Base-by-base conservation (phyloP, 1,140 invertebrate genomes). In the Campoletis sonorensis region DNA sequence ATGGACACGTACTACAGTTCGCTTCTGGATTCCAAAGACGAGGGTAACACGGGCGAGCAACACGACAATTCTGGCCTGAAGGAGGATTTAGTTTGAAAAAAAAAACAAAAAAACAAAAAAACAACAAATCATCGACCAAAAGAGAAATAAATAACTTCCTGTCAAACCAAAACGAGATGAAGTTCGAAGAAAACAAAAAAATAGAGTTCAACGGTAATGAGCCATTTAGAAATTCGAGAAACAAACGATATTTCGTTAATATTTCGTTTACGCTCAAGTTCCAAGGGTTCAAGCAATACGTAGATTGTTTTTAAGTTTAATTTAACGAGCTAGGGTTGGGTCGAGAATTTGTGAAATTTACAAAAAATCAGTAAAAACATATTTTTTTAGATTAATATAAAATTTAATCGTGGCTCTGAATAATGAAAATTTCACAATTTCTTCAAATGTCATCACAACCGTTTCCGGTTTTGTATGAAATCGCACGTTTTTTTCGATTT, bases 1-100 rank as follows among this genome's bases (percentile, higher is more conserved):
- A 90, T 88, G 87, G 92, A 93, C 45, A 86, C 89, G 0, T 92
- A 90, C 45, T 92, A 91, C 67, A 93, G 88, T 67, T 89, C 91
- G 16, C 81, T 93, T 0, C 81, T 93, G 0, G 84, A 83, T 33
- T 84, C 93, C 23, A 86, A 86, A 3, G 87, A 90, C 23, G 85
- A 86, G 1, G 83, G 77, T 30, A 21, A 67, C 15, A 67, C 83
- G n/a, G 82, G 80, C 51, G 80, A 81, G 26, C 84, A 76, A 15
- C 79, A 83, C 23, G 88, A 89, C 11, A 84, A 68, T 87, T 26
- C 73, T 80, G 27, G 81, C 72, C 84, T 89, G 7, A 89, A 88
- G 61, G 88, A 91, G 77, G 89, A 88, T 13, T 85, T 87, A 4
- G 89, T 90, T 61, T 91, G 83, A 89, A 4, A 0, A 45, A 73